Percentiles rank a stretch among this genome's conserved stretches.
Conservation (phyloP, 2,888 invertebrate species). For the Temnothorax unifasciatus region DNA sequence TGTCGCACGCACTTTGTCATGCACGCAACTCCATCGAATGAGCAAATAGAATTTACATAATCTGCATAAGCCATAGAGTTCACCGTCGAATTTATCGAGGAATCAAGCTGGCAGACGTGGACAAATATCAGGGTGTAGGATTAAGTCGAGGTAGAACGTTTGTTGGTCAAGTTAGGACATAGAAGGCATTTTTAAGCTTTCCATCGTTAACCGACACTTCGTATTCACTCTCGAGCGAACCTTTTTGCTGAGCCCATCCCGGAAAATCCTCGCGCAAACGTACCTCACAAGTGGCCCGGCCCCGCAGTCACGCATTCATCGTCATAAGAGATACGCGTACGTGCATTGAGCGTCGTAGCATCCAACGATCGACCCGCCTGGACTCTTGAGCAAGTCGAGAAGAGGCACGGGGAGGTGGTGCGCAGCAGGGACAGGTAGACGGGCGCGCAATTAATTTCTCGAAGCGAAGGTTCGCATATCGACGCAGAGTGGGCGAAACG, state of each 20-base stretch:
- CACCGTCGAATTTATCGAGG: conserved; percentile 12
- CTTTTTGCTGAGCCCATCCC: conserved; percentile 19
- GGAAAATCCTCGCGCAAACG: conserved; percentile 2
- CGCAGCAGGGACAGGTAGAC: conserved; percentile 42
- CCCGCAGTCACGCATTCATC: conserved; percentile 21
- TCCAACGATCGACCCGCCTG: conserved; percentile 2
- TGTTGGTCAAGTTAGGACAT: neutral
- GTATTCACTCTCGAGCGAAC: conserved; percentile 14
- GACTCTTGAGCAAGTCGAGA: conserved; percentile 43
- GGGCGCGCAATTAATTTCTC: conserved; percentile 59
- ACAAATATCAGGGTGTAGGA: conserved; percentile 11
- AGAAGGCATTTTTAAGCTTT: neutral
- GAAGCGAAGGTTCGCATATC: conserved; percentile 54
- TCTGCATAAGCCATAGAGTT: conserved; percentile 32
- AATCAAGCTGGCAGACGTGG: conserved; percentile 5
- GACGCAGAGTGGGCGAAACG: conserved; percentile 35
- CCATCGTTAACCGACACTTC: neutral
- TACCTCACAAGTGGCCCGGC: neutral
- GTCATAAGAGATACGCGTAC: conserved; percentile 4
- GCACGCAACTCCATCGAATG: conserved; percentile 17
- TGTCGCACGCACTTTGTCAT: conserved; percentile 41
- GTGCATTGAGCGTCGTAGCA: conserved; percentile 18
- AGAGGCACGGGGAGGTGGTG: conserved; percentile 22
- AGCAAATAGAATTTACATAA: conserved; percentile 52
- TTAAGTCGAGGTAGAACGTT: conserved; percentile 1